Base-by-base conservation (phyloP, 1,140 invertebrate genomes). In the Drosophila yakuba region DNA sequence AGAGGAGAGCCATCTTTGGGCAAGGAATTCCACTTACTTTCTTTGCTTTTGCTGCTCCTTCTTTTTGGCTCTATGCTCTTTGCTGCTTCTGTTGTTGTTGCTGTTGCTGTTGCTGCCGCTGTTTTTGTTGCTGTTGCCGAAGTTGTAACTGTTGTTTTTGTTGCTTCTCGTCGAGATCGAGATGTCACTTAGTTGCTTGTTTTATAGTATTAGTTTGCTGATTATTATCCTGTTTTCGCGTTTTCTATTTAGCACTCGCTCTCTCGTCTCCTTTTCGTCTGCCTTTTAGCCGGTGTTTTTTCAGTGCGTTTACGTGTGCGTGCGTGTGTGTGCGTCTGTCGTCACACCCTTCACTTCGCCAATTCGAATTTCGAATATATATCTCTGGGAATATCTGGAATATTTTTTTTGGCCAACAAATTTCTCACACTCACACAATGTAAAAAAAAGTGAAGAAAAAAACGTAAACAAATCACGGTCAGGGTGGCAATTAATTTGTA, bases 11-110 rank as follows among this genome's bases (percentile, higher is more conserved):
- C 83, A 79, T 88, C 66, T 88, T 82, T 88, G 83, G 83, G 79
- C 83, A 79, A 83, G 83, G 83, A 88, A 88, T 88, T 88, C 54
- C 80, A 88, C 83, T 88, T 88, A 88, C 83, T 88, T 88, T 89
- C 83, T 88, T 88, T 85, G 66, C 43, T 20, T 20, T 44, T 44
- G 43, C 71, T 57, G 63, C 52, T 77, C 62, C 32, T 55, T 58
- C 41, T 23, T 55, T 25, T 59, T 62, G 28, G 60, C 62, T 76
- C 20, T 20, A 48, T 23, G 71, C 48, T 76, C 38, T 61, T 28
- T 52, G 66, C 44, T 71, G 54, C 32, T 57, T 35, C 73, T 20
- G 71, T n/a, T 59, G 41, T 47, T 59, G 41, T 47, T 25, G 45
- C 5, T 77, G 52, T 12, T 48, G 41, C 39, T 11, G 15, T 38